Evolutionary conservation across 2,888 invertebrate genomes (phyloP).

Genomic region (Ectobius pallidus): DNA sequence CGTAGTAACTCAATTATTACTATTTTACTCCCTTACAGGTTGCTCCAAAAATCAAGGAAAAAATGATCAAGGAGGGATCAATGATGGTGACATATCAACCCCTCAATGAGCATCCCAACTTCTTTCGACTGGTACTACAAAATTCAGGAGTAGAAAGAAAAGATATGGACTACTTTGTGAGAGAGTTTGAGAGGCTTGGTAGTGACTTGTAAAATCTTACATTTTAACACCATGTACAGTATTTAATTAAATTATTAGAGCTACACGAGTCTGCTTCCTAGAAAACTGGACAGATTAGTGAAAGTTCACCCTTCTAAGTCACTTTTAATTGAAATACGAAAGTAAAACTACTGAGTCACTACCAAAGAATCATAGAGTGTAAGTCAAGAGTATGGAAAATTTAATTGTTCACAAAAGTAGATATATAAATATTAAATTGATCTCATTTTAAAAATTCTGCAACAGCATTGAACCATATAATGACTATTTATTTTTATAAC

Average conservation of each 20-base stretch:
- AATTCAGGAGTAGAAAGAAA: constrained; percentile 82
- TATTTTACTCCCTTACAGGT: constrained; percentile 57
- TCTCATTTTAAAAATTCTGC: no score
- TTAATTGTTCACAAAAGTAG: no score
- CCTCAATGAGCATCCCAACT: constrained; percentile 83
- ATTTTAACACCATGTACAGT: not conserved
- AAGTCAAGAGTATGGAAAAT: no score
- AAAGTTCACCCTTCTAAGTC: not conserved
- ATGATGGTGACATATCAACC: constrained; percentile 98
- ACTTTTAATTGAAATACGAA: not conserved
- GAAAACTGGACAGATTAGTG: no score
- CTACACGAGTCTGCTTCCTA: no score
- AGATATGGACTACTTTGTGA: constrained; percentile 87
- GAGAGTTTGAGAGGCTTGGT: constrained; percentile 87
- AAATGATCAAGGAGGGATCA: constrained; percentile 93
- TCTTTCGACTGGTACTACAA: constrained; percentile 93
- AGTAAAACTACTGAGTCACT: not conserved
- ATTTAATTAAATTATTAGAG: not conserved
- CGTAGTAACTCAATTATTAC: no score
- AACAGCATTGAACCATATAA: no score
- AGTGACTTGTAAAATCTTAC: constrained; percentile 68
- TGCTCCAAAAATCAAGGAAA: constrained; percentile 91
- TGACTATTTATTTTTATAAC: no score
- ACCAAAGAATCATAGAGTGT: no score
- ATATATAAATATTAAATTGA: no score